phyloP scores from a whole-genome alignment of 37 sponge, comb jelly and placozoan species.

The Halichondria panicea region DNA sequence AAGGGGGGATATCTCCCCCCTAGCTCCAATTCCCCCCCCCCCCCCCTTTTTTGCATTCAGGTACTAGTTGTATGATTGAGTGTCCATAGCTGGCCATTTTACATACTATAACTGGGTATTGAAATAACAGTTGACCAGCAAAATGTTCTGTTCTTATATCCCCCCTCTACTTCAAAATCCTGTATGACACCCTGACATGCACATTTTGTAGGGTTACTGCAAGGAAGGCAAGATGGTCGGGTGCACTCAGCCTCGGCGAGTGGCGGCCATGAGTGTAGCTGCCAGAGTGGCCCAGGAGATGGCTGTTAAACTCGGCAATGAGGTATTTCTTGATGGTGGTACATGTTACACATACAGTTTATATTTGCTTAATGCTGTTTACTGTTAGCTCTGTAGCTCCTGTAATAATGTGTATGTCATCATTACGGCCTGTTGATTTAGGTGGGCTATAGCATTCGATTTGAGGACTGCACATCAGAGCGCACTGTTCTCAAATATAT shows the following conservation, averaged over 20 bases:
- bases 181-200: no score
- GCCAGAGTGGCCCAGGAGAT: slow-evolving; percentile 96
- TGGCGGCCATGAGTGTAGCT: slow-evolving; percentile 99
- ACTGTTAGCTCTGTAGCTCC: no score
- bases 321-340: slow-evolving; percentile 41
- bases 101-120: no score
- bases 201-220: slow-evolving; percentile 72
- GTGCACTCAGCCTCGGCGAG: slow-evolving; percentile 98
- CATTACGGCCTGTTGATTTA: no score
- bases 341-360: not conserved
- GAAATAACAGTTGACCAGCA: no score
- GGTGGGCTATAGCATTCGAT: slow-evolving; percentile 97
- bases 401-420: not conserved
- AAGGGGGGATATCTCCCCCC: no score
- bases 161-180: no score
- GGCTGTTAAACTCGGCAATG: slow-evolving; percentile 95
- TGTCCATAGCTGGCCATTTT: no score
- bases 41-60: no score
- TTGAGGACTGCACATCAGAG: slow-evolving; percentile 99
- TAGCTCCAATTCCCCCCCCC: no score
- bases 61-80: no score
- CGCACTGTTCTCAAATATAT: slow-evolving; percentile 94
- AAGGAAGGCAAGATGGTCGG: slow-evolving; percentile 85
- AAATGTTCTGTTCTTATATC: no score
- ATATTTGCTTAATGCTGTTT: not conserved